These are phyloP conservation scores for Aplodontia rufa DNA, from an alignment of 2,113 vertebrate species.

Conservation along the genomic window DNA sequence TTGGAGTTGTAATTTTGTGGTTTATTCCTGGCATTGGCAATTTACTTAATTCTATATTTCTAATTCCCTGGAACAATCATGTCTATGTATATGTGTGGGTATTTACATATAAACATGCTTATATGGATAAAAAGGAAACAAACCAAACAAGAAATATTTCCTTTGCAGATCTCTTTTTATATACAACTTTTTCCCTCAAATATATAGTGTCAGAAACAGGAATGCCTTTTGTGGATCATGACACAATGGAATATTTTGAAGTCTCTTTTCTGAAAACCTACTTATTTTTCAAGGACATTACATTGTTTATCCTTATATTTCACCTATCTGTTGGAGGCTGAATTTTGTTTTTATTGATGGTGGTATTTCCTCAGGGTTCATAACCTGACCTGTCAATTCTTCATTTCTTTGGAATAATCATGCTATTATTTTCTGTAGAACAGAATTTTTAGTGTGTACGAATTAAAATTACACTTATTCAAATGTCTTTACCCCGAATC, in stretches of 20 bases:
- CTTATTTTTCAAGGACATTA: neutral
- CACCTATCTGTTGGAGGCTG: fast-evolving
- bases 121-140: neutral
- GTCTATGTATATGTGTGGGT: neutral
- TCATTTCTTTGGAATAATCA: neutral
- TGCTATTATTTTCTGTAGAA: neutral
- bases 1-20: neutral
- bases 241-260: neutral
- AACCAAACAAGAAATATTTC: neutral
- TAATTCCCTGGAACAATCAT: neutral
- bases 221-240: neutral
- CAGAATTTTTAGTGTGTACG: neutral
- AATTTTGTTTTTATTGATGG: neutral
- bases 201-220: neutral
- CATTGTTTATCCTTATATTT: neutral
- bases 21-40: neutral
- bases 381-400: neutral
- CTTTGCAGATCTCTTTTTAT: neutral
- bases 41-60: neutral
- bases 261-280: neutral
- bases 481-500: neutral
- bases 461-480: neutral
- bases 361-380: neutral
- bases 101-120: neutral
- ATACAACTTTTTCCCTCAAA: neutral